phyloP scores from a whole-genome alignment of 2,797 vertebrate genomes.

The Clarias laeviceps region DNA sequence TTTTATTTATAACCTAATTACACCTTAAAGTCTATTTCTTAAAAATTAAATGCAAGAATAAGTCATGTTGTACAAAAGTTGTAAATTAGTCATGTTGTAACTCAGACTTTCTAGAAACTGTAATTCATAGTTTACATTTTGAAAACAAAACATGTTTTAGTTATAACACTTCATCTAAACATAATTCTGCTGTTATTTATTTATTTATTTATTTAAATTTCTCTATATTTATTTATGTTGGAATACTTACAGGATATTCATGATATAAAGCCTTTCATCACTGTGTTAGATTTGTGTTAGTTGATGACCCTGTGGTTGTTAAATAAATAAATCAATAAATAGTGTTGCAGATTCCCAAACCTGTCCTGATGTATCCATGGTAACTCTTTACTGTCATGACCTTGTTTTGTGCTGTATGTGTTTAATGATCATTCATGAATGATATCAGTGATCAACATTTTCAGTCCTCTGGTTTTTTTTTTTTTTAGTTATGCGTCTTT shows the following conservation, averaged over 20 bases:
- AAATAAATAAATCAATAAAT: too few relatives aligned
- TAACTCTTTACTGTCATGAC: background rate
- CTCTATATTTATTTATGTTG: background rate
- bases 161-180: background rate
- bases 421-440: background rate
- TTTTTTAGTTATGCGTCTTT: background rate
- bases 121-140: background rate
- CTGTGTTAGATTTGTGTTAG: background rate
- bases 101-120: too few relatives aligned
- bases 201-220: background rate
- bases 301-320: background rate
- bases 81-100: too few relatives aligned
- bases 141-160: background rate
- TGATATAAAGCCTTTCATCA: background rate
- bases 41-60: too few relatives aligned
- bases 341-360: background rate
- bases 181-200: background rate
- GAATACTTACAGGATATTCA: background rate
- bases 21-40: too few relatives aligned
- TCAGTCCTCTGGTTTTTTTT: background rate
- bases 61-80: too few relatives aligned
- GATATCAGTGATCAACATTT: background rate
- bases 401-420: background rate
- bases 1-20: too few relatives aligned
- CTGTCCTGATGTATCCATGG: background rate